Evolutionary conservation across 2,888 invertebrate genomes (phyloP), one percentile per base, ranked within the genome.

Genomic region (Macrophya annulata): DNA sequence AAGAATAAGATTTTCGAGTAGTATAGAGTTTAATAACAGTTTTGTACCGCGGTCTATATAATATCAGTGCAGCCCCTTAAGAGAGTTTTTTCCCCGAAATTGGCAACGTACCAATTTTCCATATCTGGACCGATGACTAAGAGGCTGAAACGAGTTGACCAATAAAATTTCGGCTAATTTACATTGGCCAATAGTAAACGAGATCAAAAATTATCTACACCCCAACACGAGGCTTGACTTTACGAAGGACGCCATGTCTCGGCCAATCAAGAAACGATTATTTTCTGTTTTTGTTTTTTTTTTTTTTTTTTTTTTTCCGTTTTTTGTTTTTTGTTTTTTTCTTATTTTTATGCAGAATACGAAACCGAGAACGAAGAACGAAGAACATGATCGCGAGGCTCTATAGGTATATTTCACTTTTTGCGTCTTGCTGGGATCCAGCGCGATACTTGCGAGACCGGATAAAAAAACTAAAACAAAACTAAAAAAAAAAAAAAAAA

Each of bases 41-140:
- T 85, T 85, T 71, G 37, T 37, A 37, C n/a, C n/a, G n/a, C 31
- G 31, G 31, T 31, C 31, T 31, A 31, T 31, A 31, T 31, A 31
- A 31, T 31, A 12, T 45, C 43, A 21, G 45, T 31, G 65, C 84
- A 82, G 85, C 21, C 86, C 88, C 90, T 91, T 91, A 91, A 91
- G 91, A 91, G 91, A 86, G 89, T 88, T 88, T 89, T 31, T 31
- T 31, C 31, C 88, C 89, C 88, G 90, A 88, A 89, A 88, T 90
- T 91, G 91, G 91, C 90, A 59, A 31, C 62, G 48, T 86, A 90
- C 91, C 91, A 90, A 90, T 90, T 90, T 85, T 89, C 87, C 89
- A 88, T 88, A 89, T 68, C 84, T 74, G 74, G 84, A 84, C 15
- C 84, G 74, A 45, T 84, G 84, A 76, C 84, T 84, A 72, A 83